Base-by-base conservation (phyloP, 2,888 invertebrate genomes). In the Caenorhabditis macrosperma region DNA sequence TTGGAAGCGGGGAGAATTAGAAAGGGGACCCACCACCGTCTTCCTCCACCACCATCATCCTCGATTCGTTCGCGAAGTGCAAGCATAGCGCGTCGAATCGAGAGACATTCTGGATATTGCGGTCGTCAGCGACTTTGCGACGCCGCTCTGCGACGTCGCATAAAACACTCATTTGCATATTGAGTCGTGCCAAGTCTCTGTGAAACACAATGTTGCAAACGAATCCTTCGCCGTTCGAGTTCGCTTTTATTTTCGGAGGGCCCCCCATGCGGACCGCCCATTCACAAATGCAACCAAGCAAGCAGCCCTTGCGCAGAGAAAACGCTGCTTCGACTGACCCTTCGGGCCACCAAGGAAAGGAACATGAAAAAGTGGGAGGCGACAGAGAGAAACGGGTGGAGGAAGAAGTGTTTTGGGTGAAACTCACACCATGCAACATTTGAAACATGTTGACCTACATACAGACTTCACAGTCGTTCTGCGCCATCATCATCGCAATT, bases 131-230 rank as follows among this genome's bases (percentile, higher is more conserved):
- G 28, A 28, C 55, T 38, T 46, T 15, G 64, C 64, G 17, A 57
- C 64, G 74, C 57, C 74, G 74, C 55, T 30, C 64, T 26, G 57
- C 74, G 74, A 59, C 61, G 48, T 64, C 64, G 74, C 74, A 74
- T 74, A 74, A 74, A 74, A 74, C 74, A 74, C 74, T 74, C 74
- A 74, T 74, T 74, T 74, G 74, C 74, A 74, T 74, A 74, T 64
- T 64, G 74, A 74, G 72, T 64, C 52, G 74, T 74, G 74, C 74
- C 64, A 74, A 64, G 64, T 64, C 74, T 74, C 74, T 50, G 50
- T 64, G 74, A 74, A 74, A 74, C 64, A 64, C 74, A 74, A 74
- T 74, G 74, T 74, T 74, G 74, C 74, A 74, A 74, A 74, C 74
- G 74, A 74, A 64, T 74, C 74, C 59, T 74, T 74, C 59, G 74